Evolutionary conservation across 2,797 vertebrate species (phyloP), one percentile per base, ranked within the genome.

Genomic region (Cephalopachus bancanus): DNA sequence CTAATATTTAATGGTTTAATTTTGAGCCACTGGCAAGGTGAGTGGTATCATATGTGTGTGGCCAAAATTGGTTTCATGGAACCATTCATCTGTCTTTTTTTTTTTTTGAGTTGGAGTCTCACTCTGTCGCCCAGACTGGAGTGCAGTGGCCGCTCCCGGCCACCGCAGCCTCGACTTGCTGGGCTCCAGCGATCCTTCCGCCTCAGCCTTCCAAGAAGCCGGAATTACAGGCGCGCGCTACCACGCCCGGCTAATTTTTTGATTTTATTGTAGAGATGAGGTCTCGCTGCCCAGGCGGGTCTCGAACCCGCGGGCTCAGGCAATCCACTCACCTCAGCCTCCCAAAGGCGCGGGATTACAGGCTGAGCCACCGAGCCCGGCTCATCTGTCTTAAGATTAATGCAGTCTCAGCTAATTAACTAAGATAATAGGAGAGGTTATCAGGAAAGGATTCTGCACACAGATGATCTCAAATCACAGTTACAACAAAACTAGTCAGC

Each of bases 401-500:
- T 79, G 33, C 51, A 53, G 10, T 53, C 44, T 83, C 4, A 1
- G n/a, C 55, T 85, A 72, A 60, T 85, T 72, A 86, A 51, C 79
- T 51, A 86, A n/a, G 49, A 71, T 84, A 65, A 75, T 28, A 67
- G 65, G 74, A 83, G 69, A 69, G 20, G 33, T 60, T 59, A 5
- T 5, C 19, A 28, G 3, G 55, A 44, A 37, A 11, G 28, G 11
- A 20, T 69, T 24, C 37, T 26, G 53, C 33, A 15, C 3, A 60
- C n/a, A 95, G n/a, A 90, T 76, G 62, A 95, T 65, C 79, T 91
- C 89, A 91, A 95, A 92, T 84, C n/a, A 83, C 11, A 85, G 11
- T 71, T 64, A 33, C 28, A 94, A 49, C 55, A 93, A 86, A 72
- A 83, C 57, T 55, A 57, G 44, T 78, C 81, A 96, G 93, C 92